Conservation (phyloP, 2,797 vertebrate genomes). For the Centropyge bicolor region DNA sequence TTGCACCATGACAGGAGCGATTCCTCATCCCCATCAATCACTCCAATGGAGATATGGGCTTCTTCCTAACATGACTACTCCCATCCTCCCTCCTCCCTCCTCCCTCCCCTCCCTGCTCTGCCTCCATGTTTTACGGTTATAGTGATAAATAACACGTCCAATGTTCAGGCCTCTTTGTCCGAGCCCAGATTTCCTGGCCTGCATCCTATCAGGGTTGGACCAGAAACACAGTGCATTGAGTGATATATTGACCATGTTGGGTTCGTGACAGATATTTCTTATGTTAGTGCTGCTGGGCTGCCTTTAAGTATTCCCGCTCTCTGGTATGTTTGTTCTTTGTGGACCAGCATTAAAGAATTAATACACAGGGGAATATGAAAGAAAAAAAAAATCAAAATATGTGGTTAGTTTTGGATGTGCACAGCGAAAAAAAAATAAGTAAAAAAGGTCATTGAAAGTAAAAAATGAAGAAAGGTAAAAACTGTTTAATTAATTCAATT, state of each 20-base stretch:
- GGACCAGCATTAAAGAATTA: slow-evolving; percentile 11
- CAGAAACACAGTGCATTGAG: slow-evolving; percentile 58
- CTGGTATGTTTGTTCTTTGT: slow-evolving; percentile 30
- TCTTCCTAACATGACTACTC: slow-evolving; percentile 59
- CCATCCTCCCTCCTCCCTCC: slow-evolving; percentile 41
- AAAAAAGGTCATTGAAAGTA: background rate
- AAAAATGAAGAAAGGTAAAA: background rate
- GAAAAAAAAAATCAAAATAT: background rate
- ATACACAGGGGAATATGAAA: background rate
- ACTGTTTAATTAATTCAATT: background rate
- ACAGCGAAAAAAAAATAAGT: background rate
- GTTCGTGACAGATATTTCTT: slow-evolving; percentile 70
- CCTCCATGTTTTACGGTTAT: slow-evolving; percentile 67
- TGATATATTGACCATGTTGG: slow-evolving; percentile 71
- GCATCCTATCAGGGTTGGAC: slow-evolving; percentile 59
- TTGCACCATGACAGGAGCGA: slow-evolving; percentile 75
- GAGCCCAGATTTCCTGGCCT: slow-evolving; percentile 66
- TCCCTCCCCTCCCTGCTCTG: slow-evolving; percentile 40
- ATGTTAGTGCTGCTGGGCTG: slow-evolving; percentile 33
- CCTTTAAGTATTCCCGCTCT: slow-evolving; percentile 37
- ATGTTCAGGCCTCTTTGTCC: slow-evolving; percentile 43
- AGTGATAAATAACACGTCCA: slow-evolving; percentile 75
- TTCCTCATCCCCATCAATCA: slow-evolving; percentile 79
- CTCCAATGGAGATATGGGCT: slow-evolving; percentile 64
- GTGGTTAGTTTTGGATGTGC: background rate